Conservation (phyloP, 2,888 invertebrate species). For the Villa cingulata region DNA sequence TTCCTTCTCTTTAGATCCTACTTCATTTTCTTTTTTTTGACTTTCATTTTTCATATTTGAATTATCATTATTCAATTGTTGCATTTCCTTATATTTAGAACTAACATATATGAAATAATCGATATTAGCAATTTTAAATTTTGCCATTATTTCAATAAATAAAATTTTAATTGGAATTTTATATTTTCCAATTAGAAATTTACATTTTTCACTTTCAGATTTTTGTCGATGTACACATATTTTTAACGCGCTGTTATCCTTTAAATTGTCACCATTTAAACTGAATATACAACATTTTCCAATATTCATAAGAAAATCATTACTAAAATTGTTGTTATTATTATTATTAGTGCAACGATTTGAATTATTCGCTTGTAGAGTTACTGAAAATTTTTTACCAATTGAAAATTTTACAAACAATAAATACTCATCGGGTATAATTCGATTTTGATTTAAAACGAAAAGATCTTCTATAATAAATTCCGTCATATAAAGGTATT, state of each 20-base stretch:
- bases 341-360: slow-evolving; percentile 14
- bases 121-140: slow-evolving; percentile 25
- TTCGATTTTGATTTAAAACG: slow-evolving; percentile 28
- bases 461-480: slow-evolving; percentile 32
- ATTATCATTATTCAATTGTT: neutral
- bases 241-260: slow-evolving; percentile 24
- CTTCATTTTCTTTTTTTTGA: neutral
- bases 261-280: slow-evolving; percentile 23
- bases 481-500: slow-evolving; percentile 32
- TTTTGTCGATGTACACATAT: slow-evolving; percentile 31
- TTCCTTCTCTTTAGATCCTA: neutral
- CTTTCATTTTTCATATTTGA: neutral
- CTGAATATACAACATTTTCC: slow-evolving; percentile 32
- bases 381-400: slow-evolving; percentile 28
- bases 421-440: slow-evolving; percentile 34
- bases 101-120: neutral
- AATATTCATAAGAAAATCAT: slow-evolving; percentile 16
- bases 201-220: slow-evolving; percentile 30
- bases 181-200: slow-evolving; percentile 29
- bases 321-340: too few species aligned
- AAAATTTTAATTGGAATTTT: slow-evolving; percentile 25
- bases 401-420: slow-evolving; percentile 31
- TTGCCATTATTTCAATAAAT: slow-evolving; percentile 28
- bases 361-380: slow-evolving; percentile 29
- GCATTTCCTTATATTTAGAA: neutral